Evolutionary conservation across 2,888 invertebrate species (phyloP).

Genomic region (Carabus problematicus): DNA sequence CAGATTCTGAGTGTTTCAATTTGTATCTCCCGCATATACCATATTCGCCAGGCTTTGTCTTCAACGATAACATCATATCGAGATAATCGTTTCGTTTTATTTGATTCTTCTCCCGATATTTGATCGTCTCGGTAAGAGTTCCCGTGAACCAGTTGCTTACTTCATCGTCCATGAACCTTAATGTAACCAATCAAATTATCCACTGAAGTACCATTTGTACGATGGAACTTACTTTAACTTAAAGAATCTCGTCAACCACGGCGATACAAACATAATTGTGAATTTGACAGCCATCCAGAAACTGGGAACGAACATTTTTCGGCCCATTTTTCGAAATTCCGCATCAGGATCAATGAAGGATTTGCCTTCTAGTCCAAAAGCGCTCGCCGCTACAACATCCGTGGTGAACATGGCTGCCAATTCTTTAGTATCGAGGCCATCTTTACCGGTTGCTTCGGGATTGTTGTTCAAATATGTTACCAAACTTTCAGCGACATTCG

Average conservation of each 20-base stretch:
- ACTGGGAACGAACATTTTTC: slow-evolving; percentile 51
- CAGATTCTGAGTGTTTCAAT: no score
- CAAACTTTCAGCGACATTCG: slow-evolving; percentile 58
- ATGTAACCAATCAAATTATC: slow-evolving; percentile 18
- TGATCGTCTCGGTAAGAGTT: slow-evolving; percentile 53
- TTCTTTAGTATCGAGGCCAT: slow-evolving; percentile 59
- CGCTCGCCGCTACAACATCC: slow-evolving; percentile 59
- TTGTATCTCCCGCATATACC: no score
- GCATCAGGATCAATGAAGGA: slow-evolving; percentile 52
- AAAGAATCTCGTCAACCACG: slow-evolving; percentile 47
- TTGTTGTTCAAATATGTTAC: slow-evolving; percentile 56
- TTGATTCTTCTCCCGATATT: slow-evolving; percentile 55
- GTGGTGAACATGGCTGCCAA: slow-evolving; percentile 56
- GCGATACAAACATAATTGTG: slow-evolving; percentile 47
- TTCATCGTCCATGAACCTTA: slow-evolving; percentile 47
- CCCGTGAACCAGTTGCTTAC: slow-evolving; percentile 53
- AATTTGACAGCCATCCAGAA: slow-evolving; percentile 44
- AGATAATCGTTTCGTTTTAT: slow-evolving; percentile 58
- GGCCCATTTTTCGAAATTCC: slow-evolving; percentile 51
- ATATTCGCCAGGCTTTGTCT: slow-evolving; percentile 45
- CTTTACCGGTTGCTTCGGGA: slow-evolving; percentile 48
- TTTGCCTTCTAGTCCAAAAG: slow-evolving; percentile 57
- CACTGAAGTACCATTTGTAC: not conserved
- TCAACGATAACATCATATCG: slow-evolving; percentile 55
- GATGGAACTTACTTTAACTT: slow-evolving; percentile 38